Base-by-base conservation (phyloP, 2,113 vertebrate species). In the Actenoides hombroni region DNA sequence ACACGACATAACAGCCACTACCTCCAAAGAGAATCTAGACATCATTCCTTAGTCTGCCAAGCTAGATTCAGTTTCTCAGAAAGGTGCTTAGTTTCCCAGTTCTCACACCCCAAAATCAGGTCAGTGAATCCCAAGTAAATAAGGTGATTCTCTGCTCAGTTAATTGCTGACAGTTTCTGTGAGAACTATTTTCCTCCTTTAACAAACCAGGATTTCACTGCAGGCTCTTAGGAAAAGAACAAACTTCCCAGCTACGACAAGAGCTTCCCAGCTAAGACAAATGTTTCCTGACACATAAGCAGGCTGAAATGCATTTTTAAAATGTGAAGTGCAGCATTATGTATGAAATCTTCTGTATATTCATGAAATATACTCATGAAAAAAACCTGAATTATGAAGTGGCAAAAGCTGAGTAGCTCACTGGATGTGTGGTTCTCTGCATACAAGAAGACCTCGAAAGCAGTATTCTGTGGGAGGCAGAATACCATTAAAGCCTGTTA, bases 401-500 rank as follows among this genome's bases (percentile, higher is more conserved):
- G 26, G 21, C 46, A 48, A 51, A 86, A 33, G 53, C 70, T 40
- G 46, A 75, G 40, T 13, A 56, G 12, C 29, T 74, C 76, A 39
- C 26, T 25, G 19, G 11, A 15, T 0, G 0, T 67, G 31, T 7
- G 17, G 33, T 46, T 82, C 0, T 0, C 3, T n/a, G 46, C 24
- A 31, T 9, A 64, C 0, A 3, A 21, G 57, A 74, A 9, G 10
- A 42, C 68, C 54, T 87, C 0, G 0, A 82, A 76, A 82, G 46
- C 42, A 68, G 25, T 14, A 8, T 13, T 6, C 23, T 63, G 21
- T 37, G 57, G 46, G 21, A 88, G 28, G 51, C 28, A 86, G 49
- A 70, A 65, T 3, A 17, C 5, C n/a, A 33, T 10, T 40, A 88
- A 42, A 56, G 49, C 35, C 74, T 48, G n/a, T 31, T 61, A 39